These are phyloP conservation scores for Patella depressa DNA, from an alignment of 2,888 invertebrate species.

Conservation along the genomic window DNA sequence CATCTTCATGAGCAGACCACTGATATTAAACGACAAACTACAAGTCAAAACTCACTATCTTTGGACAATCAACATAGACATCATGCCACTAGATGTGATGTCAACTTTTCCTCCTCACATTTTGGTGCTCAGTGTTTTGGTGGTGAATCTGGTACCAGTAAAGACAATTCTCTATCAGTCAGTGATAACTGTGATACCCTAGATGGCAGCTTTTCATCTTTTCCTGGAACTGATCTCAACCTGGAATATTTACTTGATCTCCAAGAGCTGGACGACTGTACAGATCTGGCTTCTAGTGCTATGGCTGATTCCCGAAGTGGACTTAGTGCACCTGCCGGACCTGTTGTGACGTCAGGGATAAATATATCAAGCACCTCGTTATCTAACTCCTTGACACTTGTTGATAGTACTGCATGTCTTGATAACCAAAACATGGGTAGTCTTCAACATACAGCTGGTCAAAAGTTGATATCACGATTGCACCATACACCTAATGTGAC, in stretches of 20 bases:
- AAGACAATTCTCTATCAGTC: conserved; percentile 11
- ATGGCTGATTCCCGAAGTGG: too few species aligned
- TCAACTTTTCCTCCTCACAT: background rate
- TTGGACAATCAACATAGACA: conserved; percentile 17
- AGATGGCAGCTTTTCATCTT: conserved; percentile 45
- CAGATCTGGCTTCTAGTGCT: conserved; percentile 36
- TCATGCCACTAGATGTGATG: conserved; percentile 11
- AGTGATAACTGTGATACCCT: conserved; percentile 46
- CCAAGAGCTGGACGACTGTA: conserved; percentile 59
- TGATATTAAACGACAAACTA: too few species aligned
- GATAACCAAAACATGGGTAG: conserved; percentile 6
- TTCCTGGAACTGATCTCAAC: conserved; percentile 60
- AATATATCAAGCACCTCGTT: too few species aligned
- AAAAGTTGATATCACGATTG: conserved; percentile 1
- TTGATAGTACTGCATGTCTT: conserved; percentile 12
- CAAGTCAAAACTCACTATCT: too few species aligned
- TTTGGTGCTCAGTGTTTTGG: conserved; percentile 9
- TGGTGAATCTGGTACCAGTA: conserved; percentile 9
- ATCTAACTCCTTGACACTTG: background rate
- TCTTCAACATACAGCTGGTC: background rate
- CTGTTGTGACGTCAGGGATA: too few species aligned
- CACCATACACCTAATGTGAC: conserved; percentile 13
- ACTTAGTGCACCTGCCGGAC: too few species aligned
- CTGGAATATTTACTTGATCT: conserved; percentile 65
- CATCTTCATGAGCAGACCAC: too few species aligned